Evolutionary conservation across 2,113 vertebrate species (phyloP).

Genomic region (Coryphaenoides rupestris): DNA sequence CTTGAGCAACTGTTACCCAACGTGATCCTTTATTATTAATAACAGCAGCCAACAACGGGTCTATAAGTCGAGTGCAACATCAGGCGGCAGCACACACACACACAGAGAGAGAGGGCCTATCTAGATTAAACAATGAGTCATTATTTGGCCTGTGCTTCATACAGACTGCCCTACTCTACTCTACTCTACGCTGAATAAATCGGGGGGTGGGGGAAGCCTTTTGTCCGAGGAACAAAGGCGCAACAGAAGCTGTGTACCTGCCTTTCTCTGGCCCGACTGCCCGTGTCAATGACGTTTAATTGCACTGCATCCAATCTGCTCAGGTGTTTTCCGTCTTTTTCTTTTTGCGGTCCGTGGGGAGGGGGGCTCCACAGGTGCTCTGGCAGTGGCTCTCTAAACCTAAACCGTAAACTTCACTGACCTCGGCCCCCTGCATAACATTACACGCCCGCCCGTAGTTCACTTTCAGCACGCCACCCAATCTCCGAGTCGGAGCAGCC

Average conservation of each 20-base stretch:
- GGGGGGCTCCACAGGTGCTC: constrained; percentile 72
- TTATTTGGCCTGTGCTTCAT: constrained; percentile 81
- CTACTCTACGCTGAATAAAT: constrained; percentile 80
- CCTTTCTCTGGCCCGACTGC: constrained; percentile 72
- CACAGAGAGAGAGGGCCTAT: constrained; percentile 80
- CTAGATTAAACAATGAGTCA: constrained; percentile 92
- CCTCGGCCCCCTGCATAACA: constrained; percentile 61
- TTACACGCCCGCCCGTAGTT: constrained; percentile 62
- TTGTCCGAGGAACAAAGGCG: constrained; percentile 84
- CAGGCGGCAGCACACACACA: constrained; percentile 81
- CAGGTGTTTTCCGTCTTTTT: constrained; percentile 79
- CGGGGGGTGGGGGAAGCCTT: constrained; percentile 80
- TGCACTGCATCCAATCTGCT: constrained; percentile 79
- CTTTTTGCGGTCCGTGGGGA: no score
- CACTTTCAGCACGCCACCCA: constrained; percentile 59
- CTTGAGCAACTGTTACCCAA: constrained; percentile 78
- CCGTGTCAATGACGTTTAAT: constrained; percentile 78
- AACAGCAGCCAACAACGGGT: no score
- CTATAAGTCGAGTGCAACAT: constrained; percentile 74
- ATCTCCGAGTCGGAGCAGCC: constrained; percentile 22
- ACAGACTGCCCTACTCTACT: constrained; percentile 80
- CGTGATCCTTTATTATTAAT: constrained; percentile 70
- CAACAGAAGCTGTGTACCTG: constrained; percentile 78
- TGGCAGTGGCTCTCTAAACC: constrained; percentile 28
- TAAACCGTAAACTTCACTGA: constrained; percentile 53